These are phyloP conservation scores for Corvus moneduloides DNA, from an alignment of 2,113 vertebrate genomes.

Conservation along the genomic window DNA sequence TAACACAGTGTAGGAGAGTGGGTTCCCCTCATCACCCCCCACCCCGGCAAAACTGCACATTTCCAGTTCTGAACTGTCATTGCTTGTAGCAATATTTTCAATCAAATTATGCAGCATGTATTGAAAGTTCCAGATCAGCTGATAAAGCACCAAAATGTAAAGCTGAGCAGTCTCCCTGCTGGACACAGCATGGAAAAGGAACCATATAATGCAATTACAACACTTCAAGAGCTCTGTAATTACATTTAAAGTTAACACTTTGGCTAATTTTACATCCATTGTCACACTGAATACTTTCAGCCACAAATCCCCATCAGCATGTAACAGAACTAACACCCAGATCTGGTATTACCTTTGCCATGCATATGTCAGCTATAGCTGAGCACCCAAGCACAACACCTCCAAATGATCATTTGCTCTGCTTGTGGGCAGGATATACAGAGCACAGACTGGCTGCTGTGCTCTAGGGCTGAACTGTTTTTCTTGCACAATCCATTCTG, in stretches of 20 bases:
- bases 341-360: background rate
- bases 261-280: background rate
- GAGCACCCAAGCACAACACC: background rate
- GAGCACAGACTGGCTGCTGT: background rate
- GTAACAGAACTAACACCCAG: background rate
- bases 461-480: background rate
- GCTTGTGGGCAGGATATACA: background rate
- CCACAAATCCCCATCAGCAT: background rate
- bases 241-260: background rate
- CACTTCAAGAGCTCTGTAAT: background rate
- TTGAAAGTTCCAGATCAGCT: background rate
- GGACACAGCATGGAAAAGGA: background rate
- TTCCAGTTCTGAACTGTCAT: background rate
- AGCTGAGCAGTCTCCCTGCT: background rate
- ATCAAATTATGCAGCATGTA: background rate
- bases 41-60: background rate
- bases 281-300: background rate
- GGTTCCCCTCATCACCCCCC: background rate
- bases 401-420: background rate
- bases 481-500: background rate
- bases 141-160: background rate
- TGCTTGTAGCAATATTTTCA: background rate
- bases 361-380: background rate
- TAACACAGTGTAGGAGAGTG: accelerated
- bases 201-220: background rate